Conservation (phyloP, 2,113 vertebrate species). For the Pedionomus torquatus region DNA sequence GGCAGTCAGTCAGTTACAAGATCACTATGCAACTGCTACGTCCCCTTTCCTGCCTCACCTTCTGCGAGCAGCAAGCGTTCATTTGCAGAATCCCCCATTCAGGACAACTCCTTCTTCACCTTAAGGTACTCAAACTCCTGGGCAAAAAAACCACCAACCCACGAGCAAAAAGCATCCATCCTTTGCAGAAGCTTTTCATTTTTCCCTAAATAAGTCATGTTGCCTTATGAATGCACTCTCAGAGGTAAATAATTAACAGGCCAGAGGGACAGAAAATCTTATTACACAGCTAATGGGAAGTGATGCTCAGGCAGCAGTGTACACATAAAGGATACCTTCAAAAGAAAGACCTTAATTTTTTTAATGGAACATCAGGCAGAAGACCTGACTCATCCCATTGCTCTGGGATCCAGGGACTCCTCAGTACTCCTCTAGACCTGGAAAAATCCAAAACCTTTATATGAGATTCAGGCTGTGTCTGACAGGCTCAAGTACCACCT, state of each 20-base stretch:
- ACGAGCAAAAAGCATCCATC: neutral
- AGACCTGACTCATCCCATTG: neutral
- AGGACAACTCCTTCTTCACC: neutral
- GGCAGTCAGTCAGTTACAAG: neutral
- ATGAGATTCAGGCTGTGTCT: neutral
- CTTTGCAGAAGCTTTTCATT: constrained; percentile 2
- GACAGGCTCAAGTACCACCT: neutral
- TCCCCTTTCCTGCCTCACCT: neutral
- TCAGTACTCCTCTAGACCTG: neutral
- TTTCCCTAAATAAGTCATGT: constrained; percentile 4
- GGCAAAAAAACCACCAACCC: neutral
- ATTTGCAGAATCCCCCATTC: neutral
- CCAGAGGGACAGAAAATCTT: constrained; percentile 33
- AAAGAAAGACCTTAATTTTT: neutral
- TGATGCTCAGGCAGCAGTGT: neutral
- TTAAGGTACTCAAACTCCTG: neutral
- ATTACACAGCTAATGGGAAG: neutral
- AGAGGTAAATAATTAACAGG: constrained; percentile 58
- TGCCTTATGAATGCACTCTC: neutral
- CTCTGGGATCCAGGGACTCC: neutral
- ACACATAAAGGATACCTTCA: neutral
- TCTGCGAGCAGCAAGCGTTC: neutral
- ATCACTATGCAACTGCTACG: neutral
- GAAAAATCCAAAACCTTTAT: neutral
- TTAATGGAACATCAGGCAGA: neutral